Evolutionary conservation across 2,797 vertebrate genomes (phyloP).

Genomic region (Threskiornis aethiopicus): DNA sequence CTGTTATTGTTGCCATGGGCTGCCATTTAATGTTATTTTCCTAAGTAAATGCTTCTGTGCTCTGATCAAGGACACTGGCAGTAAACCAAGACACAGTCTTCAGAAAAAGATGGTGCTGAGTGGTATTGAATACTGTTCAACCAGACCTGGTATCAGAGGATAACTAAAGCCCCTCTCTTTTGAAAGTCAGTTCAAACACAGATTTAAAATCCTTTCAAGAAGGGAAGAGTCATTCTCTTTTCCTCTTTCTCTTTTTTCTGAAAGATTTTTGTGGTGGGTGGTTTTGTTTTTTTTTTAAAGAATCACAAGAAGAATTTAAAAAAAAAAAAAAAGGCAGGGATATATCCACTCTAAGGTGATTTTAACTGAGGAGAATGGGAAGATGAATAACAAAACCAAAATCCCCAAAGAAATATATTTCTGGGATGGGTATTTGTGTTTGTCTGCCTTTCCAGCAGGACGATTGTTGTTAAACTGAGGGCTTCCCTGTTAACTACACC

Average conservation of each 20-base stretch:
- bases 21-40: slow-evolving; percentile 57
- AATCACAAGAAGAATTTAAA: neutral
- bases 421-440: neutral
- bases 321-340: neutral
- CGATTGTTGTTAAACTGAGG: neutral
- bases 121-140: neutral
- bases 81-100: slow-evolving; percentile 36
- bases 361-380: neutral
- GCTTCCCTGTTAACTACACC: neutral
- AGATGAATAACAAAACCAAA: neutral
- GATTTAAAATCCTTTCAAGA: neutral
- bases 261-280: neutral
- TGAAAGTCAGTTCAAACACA: neutral
- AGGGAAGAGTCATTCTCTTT: neutral
- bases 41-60: slow-evolving; percentile 54
- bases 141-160: neutral
- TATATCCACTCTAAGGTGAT: neutral
- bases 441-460: neutral
- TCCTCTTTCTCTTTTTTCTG: neutral
- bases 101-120: slow-evolving; percentile 20
- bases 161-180: neutral
- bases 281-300: neutral
- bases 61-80: slow-evolving; percentile 59
- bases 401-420: neutral
- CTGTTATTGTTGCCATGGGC: slow-evolving; percentile 60